Evolutionary conservation across 2,797 vertebrate genomes (phyloP).

Genomic region (Chiroxiphia lanceolata): DNA sequence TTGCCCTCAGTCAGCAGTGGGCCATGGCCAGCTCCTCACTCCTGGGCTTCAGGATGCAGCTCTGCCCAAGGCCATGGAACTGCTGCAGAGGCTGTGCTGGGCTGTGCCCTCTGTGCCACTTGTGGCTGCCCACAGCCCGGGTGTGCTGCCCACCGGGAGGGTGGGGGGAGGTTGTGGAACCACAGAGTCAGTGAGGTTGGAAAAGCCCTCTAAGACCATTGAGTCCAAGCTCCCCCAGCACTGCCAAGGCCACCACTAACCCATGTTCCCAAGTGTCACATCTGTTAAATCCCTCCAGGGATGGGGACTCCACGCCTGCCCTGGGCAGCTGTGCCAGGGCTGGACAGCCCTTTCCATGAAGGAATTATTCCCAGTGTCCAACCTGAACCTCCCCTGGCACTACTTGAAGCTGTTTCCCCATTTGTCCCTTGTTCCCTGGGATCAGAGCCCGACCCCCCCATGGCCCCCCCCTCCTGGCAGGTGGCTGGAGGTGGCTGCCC

Average conservation of each 20-base stretch:
- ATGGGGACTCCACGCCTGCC: neutral
- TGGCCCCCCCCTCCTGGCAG: neutral
- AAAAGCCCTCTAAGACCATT: neutral
- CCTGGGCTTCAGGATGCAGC: accelerated
- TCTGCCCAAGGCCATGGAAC: neutral
- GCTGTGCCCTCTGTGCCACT: neutral
- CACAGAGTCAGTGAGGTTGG: neutral
- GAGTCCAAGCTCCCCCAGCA: neutral
- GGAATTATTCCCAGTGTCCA: neutral
- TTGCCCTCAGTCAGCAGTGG: accelerated
- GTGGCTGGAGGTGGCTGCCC: neutral
- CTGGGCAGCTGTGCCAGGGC: neutral
- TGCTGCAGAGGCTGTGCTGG: neutral
- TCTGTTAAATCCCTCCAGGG: neutral
- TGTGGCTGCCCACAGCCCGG: too few relatives aligned
- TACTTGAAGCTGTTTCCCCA: neutral
- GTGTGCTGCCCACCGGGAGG: too few relatives aligned
- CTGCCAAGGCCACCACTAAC: neutral
- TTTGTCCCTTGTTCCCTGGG: neutral
- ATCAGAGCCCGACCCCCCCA: neutral
- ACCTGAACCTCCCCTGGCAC: neutral
- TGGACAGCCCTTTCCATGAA: neutral
- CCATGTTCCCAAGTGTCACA: neutral
- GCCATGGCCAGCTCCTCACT: neutral
- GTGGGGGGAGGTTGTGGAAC: neutral